Conservation (phyloP, 1,140 invertebrate genomes). For the Penaeus chinensis region DNA sequence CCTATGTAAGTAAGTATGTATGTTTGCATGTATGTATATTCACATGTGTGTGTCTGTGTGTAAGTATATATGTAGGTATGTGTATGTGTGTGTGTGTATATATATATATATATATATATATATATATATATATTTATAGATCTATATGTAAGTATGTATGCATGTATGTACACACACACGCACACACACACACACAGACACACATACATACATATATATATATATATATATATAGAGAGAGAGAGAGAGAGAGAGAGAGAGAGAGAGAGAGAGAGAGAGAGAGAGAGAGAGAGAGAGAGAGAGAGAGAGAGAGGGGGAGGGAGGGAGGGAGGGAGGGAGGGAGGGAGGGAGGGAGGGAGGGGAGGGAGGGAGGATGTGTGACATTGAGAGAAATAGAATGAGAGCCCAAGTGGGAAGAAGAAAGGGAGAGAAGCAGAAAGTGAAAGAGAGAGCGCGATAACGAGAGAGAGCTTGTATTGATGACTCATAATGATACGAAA, state of each 20-base stretch:
- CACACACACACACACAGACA: constrained; percentile 2
- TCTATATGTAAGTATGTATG: constrained; percentile 3
- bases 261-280: too few relatives aligned
- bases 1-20: background rate
- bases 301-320: background rate
- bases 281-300: too few relatives aligned
- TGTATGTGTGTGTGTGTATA: constrained; percentile 25
- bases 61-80: constrained; percentile 2
- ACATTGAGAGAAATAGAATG: too few relatives aligned
- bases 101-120: constrained; percentile 23
- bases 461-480: too few relatives aligned
- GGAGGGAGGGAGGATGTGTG: background rate
- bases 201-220: constrained; percentile 5
- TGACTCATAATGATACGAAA: too few relatives aligned
- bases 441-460: background rate
- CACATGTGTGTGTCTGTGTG: background rate
- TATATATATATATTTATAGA: constrained; percentile 20
- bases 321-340: background rate
- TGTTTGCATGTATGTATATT: background rate
- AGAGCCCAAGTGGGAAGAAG: background rate
- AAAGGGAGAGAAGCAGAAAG: background rate
- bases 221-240: too few relatives aligned
- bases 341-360: background rate
- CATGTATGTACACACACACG: background rate
- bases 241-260: too few relatives aligned